A percentile compares a stretch with the other conserved stretches of the same genome.
Evolutionary conservation across 2,888 invertebrate species (phyloP).

Genomic region (Xanthostigma xanthostigma): DNA sequence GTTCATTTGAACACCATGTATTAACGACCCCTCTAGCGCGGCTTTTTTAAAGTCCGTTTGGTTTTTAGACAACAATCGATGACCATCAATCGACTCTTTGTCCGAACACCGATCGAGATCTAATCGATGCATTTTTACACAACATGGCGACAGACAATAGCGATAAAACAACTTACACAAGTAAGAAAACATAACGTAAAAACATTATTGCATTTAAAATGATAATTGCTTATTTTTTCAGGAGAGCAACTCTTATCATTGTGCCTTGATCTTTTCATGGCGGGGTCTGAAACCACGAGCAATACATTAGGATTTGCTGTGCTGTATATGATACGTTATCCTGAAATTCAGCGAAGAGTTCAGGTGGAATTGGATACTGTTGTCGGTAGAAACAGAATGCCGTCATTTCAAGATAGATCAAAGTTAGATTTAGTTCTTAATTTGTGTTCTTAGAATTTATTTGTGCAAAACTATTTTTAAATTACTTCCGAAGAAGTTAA

Average conservation of each 20-base stretch:
- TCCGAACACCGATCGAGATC: slow-evolving; percentile 35
- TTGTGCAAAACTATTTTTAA: too few species aligned
- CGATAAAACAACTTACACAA: slow-evolving; percentile 30
- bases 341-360: slow-evolving; percentile 37
- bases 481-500: too few species aligned
- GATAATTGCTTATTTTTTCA: slow-evolving; percentile 9
- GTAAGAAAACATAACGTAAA: slow-evolving; percentile 24
- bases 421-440: slow-evolving; percentile 24
- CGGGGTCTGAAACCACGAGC: slow-evolving; percentile 54
- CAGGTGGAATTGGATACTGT: slow-evolving; percentile 44
- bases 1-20: too few species aligned
- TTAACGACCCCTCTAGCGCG: too few species aligned
- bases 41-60: slow-evolving; percentile 8
- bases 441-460: background rate
- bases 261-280: slow-evolving; percentile 52
- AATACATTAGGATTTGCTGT: slow-evolving; percentile 45
- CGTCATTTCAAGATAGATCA: slow-evolving; percentile 36
- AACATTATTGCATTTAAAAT: too few species aligned
- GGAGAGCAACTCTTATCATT: slow-evolving; percentile 28
- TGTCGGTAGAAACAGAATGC: slow-evolving; percentile 37
- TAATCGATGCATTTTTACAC: slow-evolving; percentile 48
- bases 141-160: slow-evolving; percentile 35
- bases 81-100: slow-evolving; percentile 34
- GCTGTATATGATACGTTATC: slow-evolving; percentile 39
- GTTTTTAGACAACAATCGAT: slow-evolving; percentile 34